Percentiles rank a stretch among this genome's conserved stretches.
phyloP scores from a whole-genome alignment of 2,797 vertebrate species.

The Selene dorsalis region DNA sequence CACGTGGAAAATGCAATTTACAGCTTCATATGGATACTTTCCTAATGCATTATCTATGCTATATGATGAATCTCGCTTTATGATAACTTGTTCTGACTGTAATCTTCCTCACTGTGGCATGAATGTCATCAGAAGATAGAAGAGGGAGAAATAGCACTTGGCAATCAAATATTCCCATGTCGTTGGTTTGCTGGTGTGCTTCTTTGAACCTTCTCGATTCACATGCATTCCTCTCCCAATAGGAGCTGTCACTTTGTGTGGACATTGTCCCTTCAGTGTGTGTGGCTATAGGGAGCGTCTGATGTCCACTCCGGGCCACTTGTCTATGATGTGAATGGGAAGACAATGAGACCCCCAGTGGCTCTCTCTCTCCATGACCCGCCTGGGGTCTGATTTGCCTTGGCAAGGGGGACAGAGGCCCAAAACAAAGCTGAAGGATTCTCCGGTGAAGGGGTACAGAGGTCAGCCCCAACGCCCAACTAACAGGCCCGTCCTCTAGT shows the following conservation, averaged over 20 bases:
- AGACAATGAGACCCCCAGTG: slow-evolving; percentile 87
- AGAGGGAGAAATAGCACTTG: slow-evolving; percentile 71
- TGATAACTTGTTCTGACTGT: slow-evolving; percentile 66
- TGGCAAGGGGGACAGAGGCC: slow-evolving; percentile 84
- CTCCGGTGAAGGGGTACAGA: slow-evolving; percentile 79
- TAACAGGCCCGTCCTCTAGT: slow-evolving; percentile 83
- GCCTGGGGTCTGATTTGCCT: slow-evolving; percentile 85
- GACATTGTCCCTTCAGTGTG: slow-evolving; percentile 85
- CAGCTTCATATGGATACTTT: slow-evolving; percentile 37
- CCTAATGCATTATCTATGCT: slow-evolving; percentile 59
- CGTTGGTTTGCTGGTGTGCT: slow-evolving; percentile 73
- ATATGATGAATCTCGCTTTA: slow-evolving; percentile 56
- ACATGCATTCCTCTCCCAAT: slow-evolving; percentile 88
- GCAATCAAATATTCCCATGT: slow-evolving; percentile 80
- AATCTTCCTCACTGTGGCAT: slow-evolving; percentile 71
- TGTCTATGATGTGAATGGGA: slow-evolving; percentile 90
- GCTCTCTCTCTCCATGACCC: slow-evolving; percentile 81
- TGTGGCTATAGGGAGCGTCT: slow-evolving; percentile 83
- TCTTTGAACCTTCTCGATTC: slow-evolving; percentile 83
- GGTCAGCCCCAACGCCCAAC: slow-evolving; percentile 82
- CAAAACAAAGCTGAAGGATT: slow-evolving; percentile 85
- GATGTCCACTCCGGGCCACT: slow-evolving; percentile 85
- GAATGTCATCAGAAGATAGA: slow-evolving; percentile 56
- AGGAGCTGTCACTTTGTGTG: slow-evolving; percentile 87
- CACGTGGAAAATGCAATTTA: slow-evolving; percentile 34